phyloP scores from a whole-genome alignment of 2,113 vertebrate species.

The Tupaia chinensis region DNA sequence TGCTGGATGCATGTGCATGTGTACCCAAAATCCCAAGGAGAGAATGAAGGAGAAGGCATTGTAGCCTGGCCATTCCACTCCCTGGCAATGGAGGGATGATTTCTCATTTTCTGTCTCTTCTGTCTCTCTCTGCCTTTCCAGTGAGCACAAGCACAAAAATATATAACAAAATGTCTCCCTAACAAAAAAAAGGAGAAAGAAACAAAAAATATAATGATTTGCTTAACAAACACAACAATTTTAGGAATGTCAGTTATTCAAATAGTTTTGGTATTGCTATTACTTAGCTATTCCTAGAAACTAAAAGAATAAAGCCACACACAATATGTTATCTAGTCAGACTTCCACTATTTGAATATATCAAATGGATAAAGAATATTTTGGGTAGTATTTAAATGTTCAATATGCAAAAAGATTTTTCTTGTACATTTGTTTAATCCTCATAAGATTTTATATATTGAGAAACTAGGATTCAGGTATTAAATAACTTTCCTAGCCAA shows the following conservation, averaged over 20 bases:
- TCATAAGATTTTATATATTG: neutral
- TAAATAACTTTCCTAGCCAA: neutral
- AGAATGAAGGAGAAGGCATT: no score
- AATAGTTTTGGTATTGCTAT: neutral
- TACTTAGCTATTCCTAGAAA: constrained; percentile 22
- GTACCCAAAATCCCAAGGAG: no score
- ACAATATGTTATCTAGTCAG: neutral
- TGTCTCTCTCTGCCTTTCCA: no score
- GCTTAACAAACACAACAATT: constrained; percentile 43
- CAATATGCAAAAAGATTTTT: neutral
- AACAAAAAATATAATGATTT: constrained; percentile 24
- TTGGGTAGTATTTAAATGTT: neutral
- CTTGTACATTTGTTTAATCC: neutral
- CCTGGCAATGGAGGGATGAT: no score
- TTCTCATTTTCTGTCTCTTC: no score
- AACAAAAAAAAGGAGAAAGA: no score
- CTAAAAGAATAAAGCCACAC: neutral
- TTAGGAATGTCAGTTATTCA: constrained; percentile 25
- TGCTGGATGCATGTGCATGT: no score
- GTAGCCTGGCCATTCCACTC: no score
- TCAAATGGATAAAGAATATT: neutral
- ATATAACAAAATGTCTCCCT: no score
- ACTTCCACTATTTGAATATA: neutral
- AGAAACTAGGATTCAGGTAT: neutral
- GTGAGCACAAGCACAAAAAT: no score